A percentile compares a stretch with the other conserved stretches of the same genome.
phyloP scores from a whole-genome alignment of 2,113 vertebrate genomes.

The Sphyrna mokarran region DNA sequence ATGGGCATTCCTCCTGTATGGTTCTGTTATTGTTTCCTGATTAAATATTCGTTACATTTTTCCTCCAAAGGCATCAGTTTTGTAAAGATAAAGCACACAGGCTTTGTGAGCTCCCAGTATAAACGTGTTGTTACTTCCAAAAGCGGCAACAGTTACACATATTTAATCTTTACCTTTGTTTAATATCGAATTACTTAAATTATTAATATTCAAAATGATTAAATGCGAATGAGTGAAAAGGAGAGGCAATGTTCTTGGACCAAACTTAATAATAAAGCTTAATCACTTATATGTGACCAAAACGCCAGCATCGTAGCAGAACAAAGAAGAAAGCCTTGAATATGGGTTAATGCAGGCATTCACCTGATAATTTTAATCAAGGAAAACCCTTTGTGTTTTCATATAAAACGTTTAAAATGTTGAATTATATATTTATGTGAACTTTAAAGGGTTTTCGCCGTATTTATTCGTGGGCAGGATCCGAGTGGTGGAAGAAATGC shows the following conservation, averaged over 20 bases:
- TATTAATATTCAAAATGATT: background rate
- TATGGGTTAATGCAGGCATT: background rate
- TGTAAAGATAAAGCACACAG: slow-evolving; percentile 63
- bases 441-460: background rate
- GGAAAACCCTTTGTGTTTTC: background rate
- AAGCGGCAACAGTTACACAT: background rate
- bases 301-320: background rate
- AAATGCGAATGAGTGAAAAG: background rate
- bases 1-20: background rate
- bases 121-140: slow-evolving; percentile 57
- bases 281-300: background rate
- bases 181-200: background rate
- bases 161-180: background rate
- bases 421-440: background rate
- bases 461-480: background rate
- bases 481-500: background rate
- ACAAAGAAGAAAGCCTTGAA: background rate
- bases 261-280: background rate
- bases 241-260: too few species aligned
- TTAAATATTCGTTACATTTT: slow-evolving; percentile 63
- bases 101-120: slow-evolving; percentile 57
- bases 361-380: slow-evolving; percentile 23
- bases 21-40: slow-evolving; percentile 65
- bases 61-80: slow-evolving; percentile 58
- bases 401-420: background rate